Evolutionary conservation across 2,888 invertebrate species (phyloP), one percentile per base, ranked within the genome.

Genomic region (Raillietiella orientalis): DNA sequence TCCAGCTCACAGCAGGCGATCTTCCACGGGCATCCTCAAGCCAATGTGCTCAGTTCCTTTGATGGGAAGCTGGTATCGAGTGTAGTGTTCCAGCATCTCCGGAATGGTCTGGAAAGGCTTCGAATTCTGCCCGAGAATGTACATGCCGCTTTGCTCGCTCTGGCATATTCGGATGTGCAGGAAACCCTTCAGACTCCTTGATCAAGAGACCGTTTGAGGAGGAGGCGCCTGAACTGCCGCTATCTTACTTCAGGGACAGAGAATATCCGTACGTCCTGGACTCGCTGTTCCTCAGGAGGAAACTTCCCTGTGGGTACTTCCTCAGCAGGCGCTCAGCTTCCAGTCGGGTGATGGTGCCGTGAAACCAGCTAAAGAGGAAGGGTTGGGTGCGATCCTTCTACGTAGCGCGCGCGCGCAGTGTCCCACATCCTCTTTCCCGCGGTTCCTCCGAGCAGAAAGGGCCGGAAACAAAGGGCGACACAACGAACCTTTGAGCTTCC

Each of bases 131-230:
- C 87, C 87, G 37, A 90, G 51, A 27, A 82, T 75, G 45, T 67
- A 87, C 30, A 69, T 66, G 30, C 71, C 71, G 9, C 59, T 53
- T 28, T 62, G 61, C 9, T 51, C 50, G 39, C 62, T 60, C 37
- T 64, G 64, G 44, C 74, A 72, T 33, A 90, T 87, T 37, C 82
- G 63, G 71, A 90, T 79, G 47, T 90, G 87, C 74, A 90, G 84
- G 41, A 79, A 84, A 25, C 87, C 82, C 41, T 74, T 62, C 27
- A 75, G 71, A 42, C 84, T 82, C 50, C 87, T 87, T 49, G 16
- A 55, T 49, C 35, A 23, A 29, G 13, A 29, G 28, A 12, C 10
- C n/a, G n/a, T n/a, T n/a, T n/a, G n/a, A n/a, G n/a, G n/a, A n/a
- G n/a, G n/a, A n/a, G n/a, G n/a, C n/a, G n/a, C n/a, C n/a, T n/a